A percentile compares a stretch with the other conserved stretches of the same genome.
These are phyloP conservation scores for Formicarius rufipectus DNA, from an alignment of 2,113 vertebrate species.

Conservation along the genomic window DNA sequence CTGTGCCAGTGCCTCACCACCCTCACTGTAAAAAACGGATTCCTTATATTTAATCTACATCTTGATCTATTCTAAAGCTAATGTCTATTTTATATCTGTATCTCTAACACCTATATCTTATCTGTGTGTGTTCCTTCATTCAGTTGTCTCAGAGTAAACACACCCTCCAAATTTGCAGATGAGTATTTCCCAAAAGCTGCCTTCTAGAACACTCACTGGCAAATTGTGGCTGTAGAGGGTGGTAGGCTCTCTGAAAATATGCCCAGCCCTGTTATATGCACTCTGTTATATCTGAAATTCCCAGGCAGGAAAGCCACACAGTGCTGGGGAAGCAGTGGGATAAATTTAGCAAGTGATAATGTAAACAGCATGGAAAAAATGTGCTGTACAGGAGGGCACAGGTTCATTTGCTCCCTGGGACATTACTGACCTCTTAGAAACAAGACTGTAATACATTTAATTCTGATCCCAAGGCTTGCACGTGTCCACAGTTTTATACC, in stretches of 20 bases:
- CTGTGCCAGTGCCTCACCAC: background rate
- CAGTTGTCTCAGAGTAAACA: background rate
- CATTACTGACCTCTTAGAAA: background rate
- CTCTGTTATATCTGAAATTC: background rate
- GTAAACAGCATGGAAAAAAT: conserved; percentile 40
- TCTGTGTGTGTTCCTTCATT: background rate
- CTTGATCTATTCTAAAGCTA: background rate
- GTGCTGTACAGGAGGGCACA: background rate
- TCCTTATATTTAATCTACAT: background rate
- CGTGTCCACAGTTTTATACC: background rate
- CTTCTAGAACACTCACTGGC: background rate
- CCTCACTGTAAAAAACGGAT: accelerated
- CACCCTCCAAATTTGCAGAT: background rate
- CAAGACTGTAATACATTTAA: background rate
- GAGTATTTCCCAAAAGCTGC: background rate
- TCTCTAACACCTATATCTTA: background rate
- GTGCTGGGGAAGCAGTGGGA: background rate
- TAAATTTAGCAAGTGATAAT: conserved; percentile 49
- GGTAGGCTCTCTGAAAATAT: background rate
- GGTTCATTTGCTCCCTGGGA: background rate
- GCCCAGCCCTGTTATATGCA: background rate
- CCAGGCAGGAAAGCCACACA: background rate
- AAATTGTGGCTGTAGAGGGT: background rate
- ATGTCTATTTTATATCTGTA: too few relatives aligned
- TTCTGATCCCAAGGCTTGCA: background rate